These are phyloP conservation scores for Acanthopleura granulata DNA, from an alignment of 2,888 invertebrate species.

Conservation along the genomic window DNA sequence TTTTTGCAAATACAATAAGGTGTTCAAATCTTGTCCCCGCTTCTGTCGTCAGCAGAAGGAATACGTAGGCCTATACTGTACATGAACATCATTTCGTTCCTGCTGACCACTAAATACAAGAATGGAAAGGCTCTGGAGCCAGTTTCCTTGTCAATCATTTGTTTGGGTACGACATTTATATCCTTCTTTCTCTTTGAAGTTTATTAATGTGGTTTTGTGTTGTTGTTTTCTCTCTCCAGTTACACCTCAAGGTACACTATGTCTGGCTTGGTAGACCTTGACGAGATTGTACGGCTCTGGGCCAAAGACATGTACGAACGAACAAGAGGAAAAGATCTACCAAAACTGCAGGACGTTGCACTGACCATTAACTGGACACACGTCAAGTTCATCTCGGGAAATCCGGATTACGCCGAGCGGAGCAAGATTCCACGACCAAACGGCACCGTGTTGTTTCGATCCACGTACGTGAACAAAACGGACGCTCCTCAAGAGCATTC, in stretches of 20 bases:
- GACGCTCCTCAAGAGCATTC: conserved; percentile 61
- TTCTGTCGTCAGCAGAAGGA: too few relatives aligned
- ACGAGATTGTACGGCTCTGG: conserved; percentile 66
- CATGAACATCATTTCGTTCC: too few relatives aligned
- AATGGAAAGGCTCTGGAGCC: too few relatives aligned
- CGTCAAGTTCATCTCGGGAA: conserved; percentile 63
- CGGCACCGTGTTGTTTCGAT: conserved; percentile 51
- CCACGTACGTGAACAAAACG: conserved; percentile 66
- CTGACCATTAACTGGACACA: conserved; percentile 69
- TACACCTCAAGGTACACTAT: background rate
- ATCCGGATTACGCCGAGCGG: conserved; percentile 55
- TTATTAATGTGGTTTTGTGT: too few relatives aligned
- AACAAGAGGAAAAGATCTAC: conserved; percentile 62
- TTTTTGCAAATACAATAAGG: too few relatives aligned
- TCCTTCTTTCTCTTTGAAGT: too few relatives aligned
- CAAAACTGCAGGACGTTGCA: conserved; percentile 59
- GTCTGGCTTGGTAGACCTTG: conserved; percentile 58
- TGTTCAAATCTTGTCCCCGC: too few relatives aligned
- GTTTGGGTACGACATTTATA: too few relatives aligned
- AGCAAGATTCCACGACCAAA: conserved; percentile 28
- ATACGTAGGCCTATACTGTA: too few relatives aligned
- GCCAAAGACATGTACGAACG: conserved; percentile 65
- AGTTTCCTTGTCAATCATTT: too few relatives aligned
- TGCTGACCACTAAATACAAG: too few relatives aligned
- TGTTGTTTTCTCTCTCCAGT: too few relatives aligned